phyloP scores from a whole-genome alignment of 2,797 vertebrate species.

The Fistularia tabacaria region DNA sequence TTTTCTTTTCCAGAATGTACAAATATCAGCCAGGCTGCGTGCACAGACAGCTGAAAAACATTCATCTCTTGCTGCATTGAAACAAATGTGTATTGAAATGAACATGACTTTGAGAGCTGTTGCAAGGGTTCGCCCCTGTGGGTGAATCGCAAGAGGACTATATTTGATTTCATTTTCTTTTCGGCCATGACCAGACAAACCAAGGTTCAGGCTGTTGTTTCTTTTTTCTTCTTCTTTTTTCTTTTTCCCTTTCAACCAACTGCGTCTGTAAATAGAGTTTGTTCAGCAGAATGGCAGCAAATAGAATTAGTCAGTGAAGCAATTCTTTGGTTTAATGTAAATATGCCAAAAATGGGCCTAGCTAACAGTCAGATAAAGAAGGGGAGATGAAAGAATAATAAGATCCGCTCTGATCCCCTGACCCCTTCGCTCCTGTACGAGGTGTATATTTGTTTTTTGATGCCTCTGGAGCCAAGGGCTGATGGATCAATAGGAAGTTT shows the following conservation, averaged over 20 bases:
- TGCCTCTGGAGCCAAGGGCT: no score
- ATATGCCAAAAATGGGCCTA: conserved; percentile 3
- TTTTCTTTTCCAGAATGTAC: no score
- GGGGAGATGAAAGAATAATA: no score
- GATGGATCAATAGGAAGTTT: no score
- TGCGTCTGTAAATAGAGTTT: conserved; percentile 5
- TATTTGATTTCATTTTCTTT: conserved; percentile 19
- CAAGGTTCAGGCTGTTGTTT: not conserved
- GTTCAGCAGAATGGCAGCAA: conserved; percentile 13
- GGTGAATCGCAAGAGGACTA: conserved; percentile 15
- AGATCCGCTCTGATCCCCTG: no score
- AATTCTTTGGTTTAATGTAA: conserved; percentile 11
- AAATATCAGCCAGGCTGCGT: no score
- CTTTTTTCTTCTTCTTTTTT: not conserved
- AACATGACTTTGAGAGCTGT: conserved; percentile 3
- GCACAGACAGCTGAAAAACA: no score
- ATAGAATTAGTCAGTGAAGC: conserved; percentile 22
- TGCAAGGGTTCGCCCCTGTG: conserved; percentile 7
- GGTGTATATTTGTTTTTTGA: no score
- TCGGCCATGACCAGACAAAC: conserved; percentile 15
- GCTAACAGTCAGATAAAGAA: not conserved
- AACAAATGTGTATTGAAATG: no score
- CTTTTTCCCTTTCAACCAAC: conserved; percentile 1
- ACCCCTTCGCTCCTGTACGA: no score
- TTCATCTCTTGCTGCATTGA: no score